A percentile compares a stretch with the other conserved stretches of the same genome.
phyloP scores from a whole-genome alignment of 92 coral and sea anemone species.

The Palythoa caribaeorum region DNA sequence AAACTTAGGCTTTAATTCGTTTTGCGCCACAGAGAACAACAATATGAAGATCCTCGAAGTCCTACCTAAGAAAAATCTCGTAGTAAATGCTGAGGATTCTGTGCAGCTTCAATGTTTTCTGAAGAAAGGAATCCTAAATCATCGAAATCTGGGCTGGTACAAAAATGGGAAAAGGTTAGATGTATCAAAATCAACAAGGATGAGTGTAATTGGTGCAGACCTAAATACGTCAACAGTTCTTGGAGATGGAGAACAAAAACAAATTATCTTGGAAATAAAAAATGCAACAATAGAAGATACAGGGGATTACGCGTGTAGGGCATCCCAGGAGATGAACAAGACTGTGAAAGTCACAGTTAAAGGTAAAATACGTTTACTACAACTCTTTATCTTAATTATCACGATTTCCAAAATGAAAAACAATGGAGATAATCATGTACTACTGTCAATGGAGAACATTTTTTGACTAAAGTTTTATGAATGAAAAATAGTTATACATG shows the following conservation, averaged over 20 bases:
- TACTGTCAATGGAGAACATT: no score
- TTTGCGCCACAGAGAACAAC: background rate
- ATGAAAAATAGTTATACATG: no score
- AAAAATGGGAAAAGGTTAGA: conserved; percentile 4
- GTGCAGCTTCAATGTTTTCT: conserved; percentile 18
- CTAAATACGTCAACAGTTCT: conserved; percentile 1
- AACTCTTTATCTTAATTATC: background rate
- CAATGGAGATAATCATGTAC: background rate
- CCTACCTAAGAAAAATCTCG: background rate
- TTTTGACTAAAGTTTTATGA: no score
- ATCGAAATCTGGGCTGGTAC: conserved; percentile 24
- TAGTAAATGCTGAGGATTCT: conserved; percentile 5
- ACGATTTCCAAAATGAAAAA: background rate
- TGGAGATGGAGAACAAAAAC: background rate
- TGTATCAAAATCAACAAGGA: background rate
- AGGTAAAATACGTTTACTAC: background rate
- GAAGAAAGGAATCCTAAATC: background rate
- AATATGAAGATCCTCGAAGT: conserved; percentile 1
- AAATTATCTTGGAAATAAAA: background rate
- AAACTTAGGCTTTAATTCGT: background rate
- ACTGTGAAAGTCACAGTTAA: conserved; percentile 23
- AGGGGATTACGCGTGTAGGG: conserved; percentile 9
- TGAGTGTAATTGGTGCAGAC: background rate
- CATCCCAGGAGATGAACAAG: background rate
- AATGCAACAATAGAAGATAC: background rate